Evolutionary conservation across 2,888 invertebrate genomes (phyloP), one percentile per base, ranked within the genome.

Genomic region (Sepioteuthis lessoniana): DNA sequence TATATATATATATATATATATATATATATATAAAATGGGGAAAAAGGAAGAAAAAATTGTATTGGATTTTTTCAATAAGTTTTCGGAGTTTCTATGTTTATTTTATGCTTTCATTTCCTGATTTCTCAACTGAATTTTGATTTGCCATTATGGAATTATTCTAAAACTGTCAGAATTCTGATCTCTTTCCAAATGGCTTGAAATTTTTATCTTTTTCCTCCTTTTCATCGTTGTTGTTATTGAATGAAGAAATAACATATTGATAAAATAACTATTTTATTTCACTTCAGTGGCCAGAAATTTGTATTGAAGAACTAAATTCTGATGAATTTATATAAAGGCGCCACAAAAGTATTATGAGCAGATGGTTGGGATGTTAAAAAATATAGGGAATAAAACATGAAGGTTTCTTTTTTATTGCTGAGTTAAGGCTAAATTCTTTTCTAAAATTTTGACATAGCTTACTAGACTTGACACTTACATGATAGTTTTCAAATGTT

Each of bases 251-350:
- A 76, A 76, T 76, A 35, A 76, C n/a, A 76, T 35, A 76, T 76
- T n/a, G 76, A 76, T 76, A 76, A 76, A 76, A 76, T 76, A 76
- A 76, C n/a, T n/a, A n/a, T 76, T 76, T 76, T 13, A 76, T 76
- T 76, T 76, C 76, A n/a, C n/a, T 76, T 35, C 76, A 35, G 13
- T 76, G 35, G 76, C 35, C 76, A 76, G n/a, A 76, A 76, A 76
- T 76, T 76, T 76, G 76, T 76, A 25, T 35, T n/a, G n/a, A 76
- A 76, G n/a, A 76, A 76, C n/a, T n/a, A 19, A 76, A 35, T 35
- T 35, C 16, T 35, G 76, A 76, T 76, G 13, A 76, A 35, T 76
- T 76, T 76, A 76, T 76, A 76, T 13, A 19, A 76, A 76, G 76
- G 76, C 76, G 76, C 76, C 76, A 76, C 76, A 76, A 76, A 76